A percentile compares a stretch with the other conserved stretches of the same genome.
phyloP scores from a whole-genome alignment of 2,888 invertebrate genomes.

The Thera obeliscata region DNA sequence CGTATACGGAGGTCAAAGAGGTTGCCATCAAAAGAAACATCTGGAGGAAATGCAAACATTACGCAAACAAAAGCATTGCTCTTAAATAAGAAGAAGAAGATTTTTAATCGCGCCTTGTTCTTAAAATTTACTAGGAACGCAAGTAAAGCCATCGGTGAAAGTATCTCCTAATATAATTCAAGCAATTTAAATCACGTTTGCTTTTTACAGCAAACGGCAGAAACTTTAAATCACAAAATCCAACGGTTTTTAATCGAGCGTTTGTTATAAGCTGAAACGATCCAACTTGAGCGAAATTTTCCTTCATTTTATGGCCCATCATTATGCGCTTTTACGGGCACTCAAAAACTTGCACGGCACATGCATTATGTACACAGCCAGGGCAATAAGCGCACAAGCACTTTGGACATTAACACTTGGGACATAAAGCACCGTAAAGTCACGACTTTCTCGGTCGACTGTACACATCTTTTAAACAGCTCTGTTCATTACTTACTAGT shows the following conservation, averaged over 20 bases:
- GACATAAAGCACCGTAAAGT: conserved; percentile 18
- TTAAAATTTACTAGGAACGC: background rate
- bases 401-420: conserved; percentile 26
- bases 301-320: conserved; percentile 17
- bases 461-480: conserved; percentile 20
- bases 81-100: too few species aligned
- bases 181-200: background rate
- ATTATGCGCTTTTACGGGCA: conserved; percentile 24
- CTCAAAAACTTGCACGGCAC: conserved; percentile 22
- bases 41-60: too few species aligned
- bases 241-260: conserved; percentile 1
- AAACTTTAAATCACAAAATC: background rate
- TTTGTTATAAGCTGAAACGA: conserved; percentile 10
- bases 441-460: conserved; percentile 4
- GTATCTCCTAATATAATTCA: background rate
- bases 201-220: background rate
- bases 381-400: conserved; percentile 15
- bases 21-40: too few species aligned
- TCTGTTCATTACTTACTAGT: conserved; percentile 29
- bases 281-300: conserved; percentile 17
- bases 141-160: too few species aligned
- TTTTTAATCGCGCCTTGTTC: background rate
- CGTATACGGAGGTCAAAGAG: too few species aligned
- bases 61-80: too few species aligned
- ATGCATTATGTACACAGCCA: conserved; percentile 16